Base-by-base conservation (phyloP, 2,797 vertebrate genomes). In the Coreius guichenoti region DNA sequence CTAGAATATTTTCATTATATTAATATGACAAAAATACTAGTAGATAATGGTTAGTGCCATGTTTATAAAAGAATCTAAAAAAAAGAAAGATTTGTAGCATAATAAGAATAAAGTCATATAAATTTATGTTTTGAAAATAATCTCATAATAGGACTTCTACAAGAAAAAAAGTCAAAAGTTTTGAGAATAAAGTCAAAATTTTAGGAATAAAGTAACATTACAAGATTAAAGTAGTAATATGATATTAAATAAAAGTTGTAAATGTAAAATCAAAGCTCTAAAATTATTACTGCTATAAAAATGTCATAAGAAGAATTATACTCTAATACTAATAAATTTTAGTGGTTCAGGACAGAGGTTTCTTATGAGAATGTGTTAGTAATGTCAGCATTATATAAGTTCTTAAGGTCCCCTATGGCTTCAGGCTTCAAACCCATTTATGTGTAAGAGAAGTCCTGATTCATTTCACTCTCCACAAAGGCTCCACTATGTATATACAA, bases 401-500 rank as follows among this genome's bases (percentile, higher is more conserved):
- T 33, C 26, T 36, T 26, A 81, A 29, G n/a, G 19, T 51, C 51
- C 72, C 16, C 23, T 56, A 4, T 81, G 13, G 31, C 23, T 17
- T 54, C 49, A 45, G 16, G 68, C 51, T 39, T 23, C 68, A 58
- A 29, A 26, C 11, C 21, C 17, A 12, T 80, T 80, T 17, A 58
- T 81, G 51, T 7, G 2, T 51, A 51, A 65, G 70, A n/a, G 19
- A 74, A 49, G 81, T 49, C 70, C 36, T 75, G 81, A 83, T 75
- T 67, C 29, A 75, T 51, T 54, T 49, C 21, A 5, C 80, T 51
- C 43, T 65, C 31, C 21, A 29, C 11, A 73, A 73, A 81, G 23
- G 4, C 54, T 73, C 61, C 17, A 31, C n/a, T 33, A 5, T 47
- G 9, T 6, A 77, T 51, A 23, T 72, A 36, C 45, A 77, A 47